phyloP scores from a whole-genome alignment of 2,113 vertebrate species.

The Rhabdomys dilectus region DNA sequence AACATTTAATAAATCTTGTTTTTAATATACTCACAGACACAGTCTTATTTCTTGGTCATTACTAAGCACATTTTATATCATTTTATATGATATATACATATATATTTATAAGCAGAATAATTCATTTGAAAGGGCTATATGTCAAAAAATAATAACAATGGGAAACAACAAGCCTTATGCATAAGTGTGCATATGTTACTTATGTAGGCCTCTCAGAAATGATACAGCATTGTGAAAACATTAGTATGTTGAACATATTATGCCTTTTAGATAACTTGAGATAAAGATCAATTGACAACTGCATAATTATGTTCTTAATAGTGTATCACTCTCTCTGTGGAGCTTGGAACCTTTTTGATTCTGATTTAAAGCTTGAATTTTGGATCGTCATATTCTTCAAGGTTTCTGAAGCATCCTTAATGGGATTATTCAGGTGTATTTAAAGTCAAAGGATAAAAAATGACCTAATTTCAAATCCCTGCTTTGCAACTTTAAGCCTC shows the following conservation, averaged over 20 bases:
- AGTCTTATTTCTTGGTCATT: neutral
- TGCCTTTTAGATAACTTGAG: neutral
- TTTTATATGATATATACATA: neutral
- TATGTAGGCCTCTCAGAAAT: neutral
- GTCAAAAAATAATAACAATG: neutral
- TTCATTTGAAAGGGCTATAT: neutral
- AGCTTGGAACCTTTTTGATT: neutral
- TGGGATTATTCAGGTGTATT: constrained; percentile 28
- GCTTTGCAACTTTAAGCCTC: constrained; percentile 9
- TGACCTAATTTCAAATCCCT: constrained; percentile 10
- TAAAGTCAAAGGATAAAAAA: constrained; percentile 11
- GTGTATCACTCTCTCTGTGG: neutral
- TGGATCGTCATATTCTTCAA: neutral
- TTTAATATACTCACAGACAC: neutral
- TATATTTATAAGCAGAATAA: neutral
- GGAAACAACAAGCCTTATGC: neutral
- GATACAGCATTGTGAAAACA: neutral
- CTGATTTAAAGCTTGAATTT: neutral
- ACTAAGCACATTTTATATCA: neutral
- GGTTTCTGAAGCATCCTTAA: neutral
- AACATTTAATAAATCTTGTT: neutral
- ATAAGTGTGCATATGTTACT: neutral
- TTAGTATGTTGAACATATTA: neutral
- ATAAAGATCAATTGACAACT: constrained; percentile 3
- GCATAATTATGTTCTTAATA: neutral